Evolutionary conservation across 2,797 vertebrate genomes (phyloP), one percentile per base, ranked within the genome.

Genomic region (Sphenodon punctatus): DNA sequence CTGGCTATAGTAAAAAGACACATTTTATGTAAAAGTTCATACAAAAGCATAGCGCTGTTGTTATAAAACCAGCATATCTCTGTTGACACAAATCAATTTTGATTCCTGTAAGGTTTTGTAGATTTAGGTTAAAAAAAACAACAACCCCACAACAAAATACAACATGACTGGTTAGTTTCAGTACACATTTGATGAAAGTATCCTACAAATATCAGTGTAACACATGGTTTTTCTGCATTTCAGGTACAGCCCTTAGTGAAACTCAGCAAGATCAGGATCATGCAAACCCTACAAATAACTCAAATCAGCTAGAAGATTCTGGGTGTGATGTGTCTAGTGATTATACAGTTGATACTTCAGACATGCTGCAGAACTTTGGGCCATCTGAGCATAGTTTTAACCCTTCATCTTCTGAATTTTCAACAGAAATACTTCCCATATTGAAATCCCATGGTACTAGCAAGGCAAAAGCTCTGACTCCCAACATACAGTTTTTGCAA

Each of bases 401-500:
- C 59, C 9, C 63, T 76, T 74, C 53, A 64, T 43, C 45, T 30
- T 76, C 78, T 36, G 70, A 88, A 34, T 2, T 0, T 5, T 67
- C 66, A 25, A 70, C 89, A 43, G 88, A 78, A 64, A 58, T 55
- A 34, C 36, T 85, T 84, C 84, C 91, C 11, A 80, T 89, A 27
- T 6, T 85, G 64, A 85, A 80, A 66, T 66, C 84, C 65, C 48
- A 60, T 46, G 46, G 22, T 67, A 5, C 27, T n/a, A 12, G 32
- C n/a, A 67, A 46, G 17, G 93, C 93, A 58, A 71, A 56, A 3
- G 46, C 82, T 41, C 22, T 95, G n/a, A 69, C 85, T 60, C 93
- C 91, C 78, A 96, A 97, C 30, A 76, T 95, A 70, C 94, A 92
- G 9, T 98, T 99, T 91, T 95, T 98, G n/a, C 97, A 96, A 82